These are phyloP conservation scores for Palloptera scutellata DNA, from an alignment of 2,888 invertebrate species.

Conservation along the genomic window DNA sequence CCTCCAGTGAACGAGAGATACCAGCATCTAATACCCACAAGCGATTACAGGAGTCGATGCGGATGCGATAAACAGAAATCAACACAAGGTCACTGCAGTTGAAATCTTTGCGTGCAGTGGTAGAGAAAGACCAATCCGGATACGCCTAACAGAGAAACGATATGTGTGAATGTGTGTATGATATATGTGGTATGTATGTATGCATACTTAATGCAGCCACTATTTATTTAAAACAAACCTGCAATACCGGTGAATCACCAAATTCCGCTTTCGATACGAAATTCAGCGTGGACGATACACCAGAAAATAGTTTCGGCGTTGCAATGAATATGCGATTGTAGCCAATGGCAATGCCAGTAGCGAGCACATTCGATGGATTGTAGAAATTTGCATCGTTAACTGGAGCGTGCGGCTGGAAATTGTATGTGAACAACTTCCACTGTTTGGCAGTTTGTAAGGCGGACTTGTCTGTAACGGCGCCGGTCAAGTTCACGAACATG, in stretches of 20 bases:
- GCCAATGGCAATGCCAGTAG: slow-evolving; percentile 79
- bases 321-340: slow-evolving; percentile 79
- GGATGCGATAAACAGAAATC: slow-evolving; percentile 80
- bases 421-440: slow-evolving; percentile 75
- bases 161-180: background rate
- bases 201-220: no score
- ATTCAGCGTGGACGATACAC: slow-evolving; percentile 79
- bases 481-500: slow-evolving; percentile 36
- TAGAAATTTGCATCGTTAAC: slow-evolving; percentile 66
- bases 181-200: no score
- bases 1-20: slow-evolving; percentile 69
- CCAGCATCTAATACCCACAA: slow-evolving; percentile 84
- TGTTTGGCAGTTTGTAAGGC: slow-evolving; percentile 72
- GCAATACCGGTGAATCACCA: slow-evolving; percentile 75
- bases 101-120: slow-evolving; percentile 72
- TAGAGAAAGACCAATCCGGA: slow-evolving; percentile 81
- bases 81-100: slow-evolving; percentile 80
- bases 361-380: slow-evolving; percentile 75
- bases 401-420: slow-evolving; percentile 72
- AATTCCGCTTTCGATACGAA: slow-evolving; percentile 73
- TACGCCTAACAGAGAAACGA: slow-evolving; percentile 67
- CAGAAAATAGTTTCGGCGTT: slow-evolving; percentile 76
- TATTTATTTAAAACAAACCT: slow-evolving; percentile 66
- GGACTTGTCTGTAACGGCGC: slow-evolving; percentile 18
- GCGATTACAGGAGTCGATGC: slow-evolving; percentile 81